A percentile compares a stretch with the other conserved stretches of the same genome.
phyloP scores from a whole-genome alignment of 1,140 invertebrate species.

The Lasioglossum albipes region DNA sequence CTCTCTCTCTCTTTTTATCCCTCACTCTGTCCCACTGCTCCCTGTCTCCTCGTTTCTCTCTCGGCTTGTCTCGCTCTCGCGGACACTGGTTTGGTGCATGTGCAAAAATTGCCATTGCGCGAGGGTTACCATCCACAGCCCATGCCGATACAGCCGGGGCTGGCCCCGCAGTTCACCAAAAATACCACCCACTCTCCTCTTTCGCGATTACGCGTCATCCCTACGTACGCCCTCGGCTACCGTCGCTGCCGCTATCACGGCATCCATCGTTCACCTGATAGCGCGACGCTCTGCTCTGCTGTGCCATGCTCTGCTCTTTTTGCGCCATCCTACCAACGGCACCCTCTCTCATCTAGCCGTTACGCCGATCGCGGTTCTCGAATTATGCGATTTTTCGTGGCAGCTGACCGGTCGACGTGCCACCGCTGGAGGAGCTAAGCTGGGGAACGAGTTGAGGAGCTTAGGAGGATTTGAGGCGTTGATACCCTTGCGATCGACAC shows the following conservation, averaged over 20 bases:
- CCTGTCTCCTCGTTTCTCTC: neutral
- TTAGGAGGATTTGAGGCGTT: no score
- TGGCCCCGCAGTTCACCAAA: constrained; percentile 49
- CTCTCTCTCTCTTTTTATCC: neutral
- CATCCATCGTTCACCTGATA: constrained; percentile 15
- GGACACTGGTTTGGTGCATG: constrained; percentile 41
- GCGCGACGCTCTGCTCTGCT: neutral
- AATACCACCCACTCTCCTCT: constrained; percentile 57
- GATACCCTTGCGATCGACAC: no score
- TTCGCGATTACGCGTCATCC: constrained; percentile 46
- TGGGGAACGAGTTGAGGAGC: no score
- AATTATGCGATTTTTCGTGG: constrained; percentile 25
- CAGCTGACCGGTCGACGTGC: no score
- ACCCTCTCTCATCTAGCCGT: neutral
- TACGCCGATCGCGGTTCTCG: constrained; percentile 18
- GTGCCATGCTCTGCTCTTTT: neutral
- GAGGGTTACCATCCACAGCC: constrained; percentile 56
- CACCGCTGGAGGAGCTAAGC: no score
- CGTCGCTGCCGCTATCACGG: constrained; percentile 12
- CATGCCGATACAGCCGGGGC: constrained; percentile 49
- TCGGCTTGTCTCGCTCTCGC: neutral
- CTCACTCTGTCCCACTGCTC: no score
- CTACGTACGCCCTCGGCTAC: constrained; percentile 8
- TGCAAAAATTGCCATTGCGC: constrained; percentile 66
- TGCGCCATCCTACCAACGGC: no score